phyloP scores from a whole-genome alignment of 2,888 invertebrate species.

The Petrolisthes manimaculis region DNA sequence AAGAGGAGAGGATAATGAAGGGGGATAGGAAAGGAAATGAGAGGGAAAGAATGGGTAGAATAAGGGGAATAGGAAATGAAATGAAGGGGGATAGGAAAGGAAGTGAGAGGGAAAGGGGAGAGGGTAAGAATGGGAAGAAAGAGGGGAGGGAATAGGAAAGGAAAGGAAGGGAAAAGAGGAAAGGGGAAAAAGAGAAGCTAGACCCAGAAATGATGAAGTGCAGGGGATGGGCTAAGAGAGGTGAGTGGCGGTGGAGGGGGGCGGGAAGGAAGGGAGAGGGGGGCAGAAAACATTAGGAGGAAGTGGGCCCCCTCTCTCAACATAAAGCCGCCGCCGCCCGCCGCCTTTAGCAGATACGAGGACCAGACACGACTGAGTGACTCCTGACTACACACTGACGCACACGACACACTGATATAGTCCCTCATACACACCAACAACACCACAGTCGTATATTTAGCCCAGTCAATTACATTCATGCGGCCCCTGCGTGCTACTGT shows the following conservation, averaged over 20 bases:
- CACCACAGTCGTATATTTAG: neutral
- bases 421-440: conserved; percentile 19
- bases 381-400: conserved; percentile 20
- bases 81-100: neutral
- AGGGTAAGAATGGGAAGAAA: neutral
- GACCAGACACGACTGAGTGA: conserved; percentile 38
- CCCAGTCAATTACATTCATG: neutral
- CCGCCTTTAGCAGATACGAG: conserved; percentile 22
- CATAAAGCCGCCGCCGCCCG: neutral
- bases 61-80: neutral
- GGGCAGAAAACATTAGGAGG: neutral
- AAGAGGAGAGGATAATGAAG: neutral
- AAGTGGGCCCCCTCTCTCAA: neutral
- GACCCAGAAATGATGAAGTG: neutral
- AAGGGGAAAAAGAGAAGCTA: neutral
- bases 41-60: neutral
- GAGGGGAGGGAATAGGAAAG: neutral
- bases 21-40: neutral
- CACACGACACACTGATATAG: conserved; percentile 24
- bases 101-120: neutral
- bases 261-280: neutral
- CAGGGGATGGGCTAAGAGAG: neutral
- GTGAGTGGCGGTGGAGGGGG: neutral
- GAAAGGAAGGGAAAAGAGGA: neutral
- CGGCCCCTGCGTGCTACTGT: neutral